A percentile compares a stretch with the other conserved stretches of the same genome.
Evolutionary conservation across 2,888 invertebrate species (phyloP).

Genomic region (Digitonthophagus gazella): DNA sequence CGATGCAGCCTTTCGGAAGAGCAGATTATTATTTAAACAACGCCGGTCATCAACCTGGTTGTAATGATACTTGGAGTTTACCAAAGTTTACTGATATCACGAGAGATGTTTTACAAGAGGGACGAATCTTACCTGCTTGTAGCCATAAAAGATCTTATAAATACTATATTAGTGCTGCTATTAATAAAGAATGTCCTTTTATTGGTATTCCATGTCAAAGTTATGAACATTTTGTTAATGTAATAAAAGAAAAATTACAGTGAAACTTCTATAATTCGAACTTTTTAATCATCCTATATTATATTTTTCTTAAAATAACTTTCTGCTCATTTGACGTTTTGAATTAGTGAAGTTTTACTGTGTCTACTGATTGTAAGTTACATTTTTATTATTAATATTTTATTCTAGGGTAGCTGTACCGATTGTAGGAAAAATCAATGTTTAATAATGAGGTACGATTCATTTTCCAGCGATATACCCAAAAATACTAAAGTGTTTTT

Average conservation of each 20-base stretch:
- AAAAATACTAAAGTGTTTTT: conserved; percentile 43
- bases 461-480: conserved; percentile 35
- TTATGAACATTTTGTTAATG: conserved; percentile 42
- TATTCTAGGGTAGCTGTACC: conserved; percentile 42
- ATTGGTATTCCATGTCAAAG: conserved; percentile 45
- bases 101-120: conserved; percentile 41
- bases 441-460: conserved; percentile 42
- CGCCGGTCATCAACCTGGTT: conserved; percentile 47
- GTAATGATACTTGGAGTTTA: conserved; percentile 39
- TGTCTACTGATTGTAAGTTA: no score
- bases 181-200: conserved; percentile 44
- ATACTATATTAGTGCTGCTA: conserved; percentile 49
- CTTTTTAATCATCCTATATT: no score
- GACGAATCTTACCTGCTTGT: conserved; percentile 48
- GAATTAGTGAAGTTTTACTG: no score
- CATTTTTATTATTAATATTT: neutral
- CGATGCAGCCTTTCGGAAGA: conserved; percentile 45
- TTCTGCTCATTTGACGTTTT: no score
- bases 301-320: no score
- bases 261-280: no score
- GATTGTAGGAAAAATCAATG: conserved; percentile 40
- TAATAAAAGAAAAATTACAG: neutral
- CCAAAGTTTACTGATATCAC: conserved; percentile 40
- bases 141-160: conserved; percentile 51
- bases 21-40: conserved; percentile 50